Evolutionary conservation across 2,888 invertebrate species (phyloP).

Genomic region (Eupithecia inturbata): DNA sequence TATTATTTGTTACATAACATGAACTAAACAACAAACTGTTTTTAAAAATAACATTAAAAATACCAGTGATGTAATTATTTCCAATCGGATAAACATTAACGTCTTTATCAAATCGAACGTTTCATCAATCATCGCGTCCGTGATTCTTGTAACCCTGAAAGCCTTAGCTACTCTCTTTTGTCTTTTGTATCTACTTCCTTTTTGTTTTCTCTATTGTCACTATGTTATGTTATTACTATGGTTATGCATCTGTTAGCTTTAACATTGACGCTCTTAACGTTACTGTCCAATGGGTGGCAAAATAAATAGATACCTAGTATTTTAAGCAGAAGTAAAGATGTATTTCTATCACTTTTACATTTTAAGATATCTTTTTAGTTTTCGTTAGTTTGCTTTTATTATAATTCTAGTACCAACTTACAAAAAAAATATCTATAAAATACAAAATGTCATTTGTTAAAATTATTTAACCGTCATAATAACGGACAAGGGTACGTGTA

Average conservation of each 20-base stretch:
- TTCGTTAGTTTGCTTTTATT: not conserved
- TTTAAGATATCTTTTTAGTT: not conserved
- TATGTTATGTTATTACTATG: no score
- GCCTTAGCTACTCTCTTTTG: constrained; percentile 17
- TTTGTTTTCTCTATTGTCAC: not conserved
- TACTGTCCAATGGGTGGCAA: no score
- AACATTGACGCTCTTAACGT: no score
- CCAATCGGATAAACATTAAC: constrained; percentile 2
- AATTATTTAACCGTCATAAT: not conserved
- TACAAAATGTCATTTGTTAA: not conserved
- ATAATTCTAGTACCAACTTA: not conserved
- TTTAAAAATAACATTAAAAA: not conserved
- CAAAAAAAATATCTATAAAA: no score
- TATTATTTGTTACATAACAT: not conserved
- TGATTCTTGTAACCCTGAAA: constrained; percentile 25
- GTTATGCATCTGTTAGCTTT: not conserved
- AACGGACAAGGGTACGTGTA: not conserved
- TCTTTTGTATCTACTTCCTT: constrained; percentile 10
- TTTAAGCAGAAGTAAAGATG: no score
- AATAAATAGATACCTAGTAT: no score
- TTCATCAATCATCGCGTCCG: constrained; percentile 20
- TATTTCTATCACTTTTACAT: no score
- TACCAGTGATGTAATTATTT: constrained; percentile 18
- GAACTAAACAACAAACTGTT: not conserved
- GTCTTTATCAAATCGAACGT: constrained; percentile 20